Conservation (phyloP, 92 coral and sea anemone genomes). For the Zoanthus solanderi region DNA sequence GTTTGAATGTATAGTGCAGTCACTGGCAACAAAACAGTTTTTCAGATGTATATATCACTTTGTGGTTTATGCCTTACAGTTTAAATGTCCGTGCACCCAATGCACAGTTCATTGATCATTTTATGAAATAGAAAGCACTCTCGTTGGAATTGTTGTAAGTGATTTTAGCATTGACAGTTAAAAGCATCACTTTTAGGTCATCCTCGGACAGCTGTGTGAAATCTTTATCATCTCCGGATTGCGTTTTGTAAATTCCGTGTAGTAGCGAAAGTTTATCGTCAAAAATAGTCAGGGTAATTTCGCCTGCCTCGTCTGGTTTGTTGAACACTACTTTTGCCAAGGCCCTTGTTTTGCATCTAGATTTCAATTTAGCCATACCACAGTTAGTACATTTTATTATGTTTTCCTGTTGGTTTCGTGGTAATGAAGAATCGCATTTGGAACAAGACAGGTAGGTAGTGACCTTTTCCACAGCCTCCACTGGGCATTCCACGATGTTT, state of each 20-base stretch:
- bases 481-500: conserved; percentile 41
- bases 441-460: conserved; percentile 49
- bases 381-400: conserved; percentile 33
- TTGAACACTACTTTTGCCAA: conserved; percentile 32
- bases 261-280: conserved; percentile 26
- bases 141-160: conserved; percentile 10
- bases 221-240: conserved; percentile 10
- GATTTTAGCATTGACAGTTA: conserved; percentile 5
- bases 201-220: conserved; percentile 25
- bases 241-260: conserved; percentile 20
- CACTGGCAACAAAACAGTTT: conserved; percentile 41
- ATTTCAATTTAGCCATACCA: conserved; percentile 36
- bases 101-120: conserved; percentile 17
- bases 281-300: conserved; percentile 7
- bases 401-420: conserved; percentile 31
- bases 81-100: conserved; percentile 18
- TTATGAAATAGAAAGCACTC: conserved; percentile 22
- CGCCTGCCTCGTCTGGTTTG: conserved; percentile 15
- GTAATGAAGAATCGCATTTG: conserved; percentile 42
- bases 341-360: conserved; percentile 34
- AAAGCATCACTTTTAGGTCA: conserved; percentile 16
- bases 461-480: conserved; percentile 40
- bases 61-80: conserved; percentile 28
- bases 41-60: conserved; percentile 23
- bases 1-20: conserved; percentile 36